A percentile compares a stretch with the other conserved stretches of the same genome.
These are phyloP conservation scores for Triops longicaudatus DNA, from an alignment of 1,140 invertebrate species.

Conservation along the genomic window DNA sequence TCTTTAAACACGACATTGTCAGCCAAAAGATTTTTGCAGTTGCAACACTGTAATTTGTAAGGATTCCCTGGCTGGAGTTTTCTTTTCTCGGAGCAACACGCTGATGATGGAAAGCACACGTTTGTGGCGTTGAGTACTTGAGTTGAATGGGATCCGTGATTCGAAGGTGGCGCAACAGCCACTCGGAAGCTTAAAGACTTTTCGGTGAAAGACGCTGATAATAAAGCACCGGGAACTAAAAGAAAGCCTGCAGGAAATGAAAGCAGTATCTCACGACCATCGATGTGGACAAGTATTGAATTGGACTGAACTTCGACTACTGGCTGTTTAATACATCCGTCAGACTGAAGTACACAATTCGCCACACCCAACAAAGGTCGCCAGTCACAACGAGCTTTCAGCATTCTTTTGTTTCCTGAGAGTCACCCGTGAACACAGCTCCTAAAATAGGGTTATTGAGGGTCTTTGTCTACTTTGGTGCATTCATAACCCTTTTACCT, in stretches of 20 bases:
- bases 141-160: neutral
- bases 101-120: neutral
- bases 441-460: neutral
- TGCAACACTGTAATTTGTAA: neutral
- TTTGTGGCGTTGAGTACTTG: neutral
- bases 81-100: neutral
- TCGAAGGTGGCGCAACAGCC: neutral
- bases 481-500: neutral
- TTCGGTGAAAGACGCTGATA: neutral
- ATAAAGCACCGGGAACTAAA: neutral
- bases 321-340: neutral
- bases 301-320: neutral
- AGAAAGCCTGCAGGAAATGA: neutral
- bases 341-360: neutral
- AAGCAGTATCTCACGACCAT: neutral
- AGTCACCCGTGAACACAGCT: neutral
- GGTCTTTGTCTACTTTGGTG: neutral
- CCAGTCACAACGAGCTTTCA: neutral
- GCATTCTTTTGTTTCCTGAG: neutral
- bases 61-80: neutral
- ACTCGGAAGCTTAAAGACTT: neutral
- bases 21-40: neutral
- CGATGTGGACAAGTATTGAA: neutral
- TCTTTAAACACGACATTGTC: neutral
- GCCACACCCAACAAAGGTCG: neutral